Percentiles rank a stretch among this genome's conserved stretches.
Conservation (phyloP, 2,797 vertebrate species). For the Chiloscyllium punctatum region DNA sequence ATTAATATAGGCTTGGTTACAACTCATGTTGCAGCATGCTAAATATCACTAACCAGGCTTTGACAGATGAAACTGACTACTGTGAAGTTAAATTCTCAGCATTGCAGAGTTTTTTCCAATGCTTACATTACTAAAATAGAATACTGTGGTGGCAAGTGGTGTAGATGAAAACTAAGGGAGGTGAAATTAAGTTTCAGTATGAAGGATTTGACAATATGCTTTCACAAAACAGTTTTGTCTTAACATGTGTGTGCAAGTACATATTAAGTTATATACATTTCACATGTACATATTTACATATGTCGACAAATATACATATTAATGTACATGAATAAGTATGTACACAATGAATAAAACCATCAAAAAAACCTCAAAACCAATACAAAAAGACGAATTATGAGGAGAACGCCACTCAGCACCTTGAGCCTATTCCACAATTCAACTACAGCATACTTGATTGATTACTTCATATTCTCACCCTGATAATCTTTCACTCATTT, state of each 20-base stretch:
- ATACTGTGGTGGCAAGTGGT: background rate
- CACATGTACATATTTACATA: too few species aligned
- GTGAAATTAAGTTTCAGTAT: background rate
- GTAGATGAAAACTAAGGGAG: background rate
- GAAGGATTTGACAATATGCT: background rate
- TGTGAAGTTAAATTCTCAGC: background rate
- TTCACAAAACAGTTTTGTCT: too few species aligned
- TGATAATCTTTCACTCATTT: too few species aligned
- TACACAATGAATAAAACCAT: background rate
- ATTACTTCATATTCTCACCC: too few species aligned
- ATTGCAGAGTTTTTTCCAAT: background rate
- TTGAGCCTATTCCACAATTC: too few species aligned
- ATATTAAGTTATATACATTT: background rate
- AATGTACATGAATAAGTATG: background rate
- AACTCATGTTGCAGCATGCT: background rate
- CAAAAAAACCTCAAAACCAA: background rate
- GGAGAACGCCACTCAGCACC: too few species aligned
- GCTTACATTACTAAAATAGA: background rate
- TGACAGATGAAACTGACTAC: background rate
- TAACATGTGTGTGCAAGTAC: background rate
- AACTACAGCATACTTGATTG: too few species aligned
- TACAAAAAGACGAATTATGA: background rate
- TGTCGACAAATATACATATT: background rate
- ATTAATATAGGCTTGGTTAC: background rate
- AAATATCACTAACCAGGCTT: background rate